phyloP scores from a whole-genome alignment of 2,113 vertebrate genomes.

The Sylvilagus bachmani region DNA sequence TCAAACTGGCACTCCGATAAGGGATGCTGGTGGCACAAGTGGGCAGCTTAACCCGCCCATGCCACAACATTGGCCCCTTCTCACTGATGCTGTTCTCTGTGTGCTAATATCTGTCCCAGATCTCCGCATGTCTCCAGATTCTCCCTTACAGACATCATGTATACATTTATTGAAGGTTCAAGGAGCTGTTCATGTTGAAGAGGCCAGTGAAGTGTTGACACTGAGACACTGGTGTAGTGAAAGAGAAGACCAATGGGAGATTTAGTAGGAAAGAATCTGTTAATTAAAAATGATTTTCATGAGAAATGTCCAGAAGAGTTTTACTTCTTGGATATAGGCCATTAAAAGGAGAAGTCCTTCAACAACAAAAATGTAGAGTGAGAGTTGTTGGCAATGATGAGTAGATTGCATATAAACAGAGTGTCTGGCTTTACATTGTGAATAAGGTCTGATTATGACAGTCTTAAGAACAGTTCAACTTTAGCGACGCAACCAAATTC shows the following conservation, averaged over 20 bases:
- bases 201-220: not conserved
- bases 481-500: not conserved
- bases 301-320: conserved; percentile 35
- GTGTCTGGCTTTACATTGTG: not conserved
- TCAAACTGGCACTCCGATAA: too few species aligned
- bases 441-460: not conserved
- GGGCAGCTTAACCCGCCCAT: too few species aligned
- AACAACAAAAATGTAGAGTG: not conserved
- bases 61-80: not conserved
- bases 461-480: not conserved
- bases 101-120: conserved; percentile 5
- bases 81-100: not conserved
- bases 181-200: not conserved
- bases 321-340: conserved; percentile 1
- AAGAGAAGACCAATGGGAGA: not conserved
- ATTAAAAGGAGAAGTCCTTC: conserved; percentile 34
- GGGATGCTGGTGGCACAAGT: too few species aligned
- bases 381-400: not conserved
- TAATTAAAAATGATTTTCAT: conserved; percentile 33
- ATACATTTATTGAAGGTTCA: not conserved
- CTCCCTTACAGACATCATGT: not conserved
- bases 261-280: conserved; percentile 20
- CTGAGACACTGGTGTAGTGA: not conserved
- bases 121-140: not conserved
- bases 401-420: not conserved